Base-by-base conservation (phyloP, 35 echinoderm and acorn worm species). In the Holothuria glaberrima region DNA sequence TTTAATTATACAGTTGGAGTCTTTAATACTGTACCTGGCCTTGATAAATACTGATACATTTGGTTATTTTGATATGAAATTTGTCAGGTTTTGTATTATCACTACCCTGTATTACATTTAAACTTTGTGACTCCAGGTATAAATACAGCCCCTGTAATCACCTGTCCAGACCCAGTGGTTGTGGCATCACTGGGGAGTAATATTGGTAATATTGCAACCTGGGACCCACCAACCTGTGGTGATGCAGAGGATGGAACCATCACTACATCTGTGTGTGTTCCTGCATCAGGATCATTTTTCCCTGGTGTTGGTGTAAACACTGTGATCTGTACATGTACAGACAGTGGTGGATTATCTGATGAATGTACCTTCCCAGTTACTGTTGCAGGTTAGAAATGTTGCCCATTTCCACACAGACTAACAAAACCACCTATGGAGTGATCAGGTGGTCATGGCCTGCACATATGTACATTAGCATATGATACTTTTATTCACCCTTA, bases 281-380 rank as follows among this genome's bases (percentile, higher is more conserved):
- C 50, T 36, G 0, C 3, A 12, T 41, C 70, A 14, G 70, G 70
- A 35, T 30, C 32, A 17, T 74, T 74, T 30, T 74, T 74, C 18
- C 33, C 6, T 9, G 70, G 70, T 36, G 38, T 38, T 74, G 70
- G 70, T 30, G 9, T 41, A 21, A 74, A 74, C 10, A 21, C 20
- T 5, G 70, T 74, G 13, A 74, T 28, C 31, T 74, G 70, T 35
- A 36, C 70, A 33, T 74, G 70, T 74, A 74, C 70, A 20, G 70
- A 74, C 38, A 74, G 31, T 74, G 26, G 30, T 74, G 28, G 20
- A 19, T 12, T 33, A 35, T 36, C 70, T 74, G 32, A 30, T 74
- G 20, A 31, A 36, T 74, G 70, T 35, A 74, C 70, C 31, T 74
- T 74, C 32, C 4, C 30, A 13, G 70, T 74, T 36, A 74, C 70